These are phyloP conservation scores for Crossoptilon crossoptilon DNA, from an alignment of 2,797 vertebrate genomes.

Conservation along the genomic window DNA sequence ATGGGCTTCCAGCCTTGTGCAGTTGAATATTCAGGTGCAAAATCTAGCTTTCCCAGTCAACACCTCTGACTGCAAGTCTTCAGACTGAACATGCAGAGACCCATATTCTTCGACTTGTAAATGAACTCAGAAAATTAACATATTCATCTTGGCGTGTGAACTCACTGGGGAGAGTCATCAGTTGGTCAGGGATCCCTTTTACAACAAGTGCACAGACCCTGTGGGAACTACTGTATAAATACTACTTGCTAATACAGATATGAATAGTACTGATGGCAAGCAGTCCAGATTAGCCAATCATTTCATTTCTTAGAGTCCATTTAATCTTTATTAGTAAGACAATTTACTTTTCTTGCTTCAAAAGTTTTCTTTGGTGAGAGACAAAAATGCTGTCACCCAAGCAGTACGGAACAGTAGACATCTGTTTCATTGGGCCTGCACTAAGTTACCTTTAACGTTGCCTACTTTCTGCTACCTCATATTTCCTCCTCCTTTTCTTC, in stretches of 20 bases:
- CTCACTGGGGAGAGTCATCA: background rate
- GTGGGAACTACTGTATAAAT: too few species aligned
- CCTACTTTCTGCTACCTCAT: background rate
- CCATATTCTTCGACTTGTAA: background rate
- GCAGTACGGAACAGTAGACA: background rate
- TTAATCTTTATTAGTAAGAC: background rate
- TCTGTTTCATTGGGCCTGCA: background rate
- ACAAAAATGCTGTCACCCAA: background rate
- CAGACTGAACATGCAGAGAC: background rate
- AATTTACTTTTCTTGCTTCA: background rate
- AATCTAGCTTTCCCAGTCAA: background rate
- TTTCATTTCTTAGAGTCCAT: background rate
- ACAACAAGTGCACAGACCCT: too few species aligned
- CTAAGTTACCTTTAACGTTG: background rate
- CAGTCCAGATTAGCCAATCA: background rate
- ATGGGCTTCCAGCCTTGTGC: background rate
- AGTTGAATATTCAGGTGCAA: background rate
- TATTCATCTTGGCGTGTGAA: background rate
- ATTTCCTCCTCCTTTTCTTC: background rate
- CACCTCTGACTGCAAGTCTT: background rate
- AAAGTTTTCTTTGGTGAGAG: background rate
- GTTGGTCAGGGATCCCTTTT: background rate
- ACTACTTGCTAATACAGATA: too few species aligned
- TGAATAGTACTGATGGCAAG: too few species aligned
- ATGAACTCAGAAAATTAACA: background rate